A percentile compares a stretch with the other conserved stretches of the same genome.
Evolutionary conservation across 2,113 vertebrate species (phyloP).

Genomic region (Otus sunia): DNA sequence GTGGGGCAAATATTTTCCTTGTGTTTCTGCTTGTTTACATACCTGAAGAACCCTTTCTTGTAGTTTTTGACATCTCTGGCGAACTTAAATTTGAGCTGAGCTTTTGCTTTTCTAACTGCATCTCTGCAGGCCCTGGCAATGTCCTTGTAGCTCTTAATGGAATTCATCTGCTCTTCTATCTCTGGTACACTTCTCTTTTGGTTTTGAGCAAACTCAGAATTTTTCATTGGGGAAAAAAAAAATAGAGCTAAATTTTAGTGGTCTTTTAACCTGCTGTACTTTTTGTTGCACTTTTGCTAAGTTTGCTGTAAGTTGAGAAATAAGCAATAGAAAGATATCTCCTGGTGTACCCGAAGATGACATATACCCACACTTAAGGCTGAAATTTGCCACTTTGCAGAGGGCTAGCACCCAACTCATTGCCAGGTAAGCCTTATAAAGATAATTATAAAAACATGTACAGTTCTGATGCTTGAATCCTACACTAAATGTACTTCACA

Average conservation of each 20-base stretch:
- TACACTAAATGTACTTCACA: not conserved
- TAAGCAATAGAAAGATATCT: not conserved
- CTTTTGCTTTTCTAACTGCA: too few species aligned
- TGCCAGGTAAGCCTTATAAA: not conserved
- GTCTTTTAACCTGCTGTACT: not conserved
- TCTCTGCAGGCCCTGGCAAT: too few species aligned
- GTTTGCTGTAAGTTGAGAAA: not conserved
- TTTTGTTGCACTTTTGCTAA: not conserved
- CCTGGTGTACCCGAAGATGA: not conserved
- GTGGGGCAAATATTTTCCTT: too few species aligned
- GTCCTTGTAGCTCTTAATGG: too few species aligned
- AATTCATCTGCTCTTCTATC: too few species aligned
- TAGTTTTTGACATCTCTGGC: too few species aligned
- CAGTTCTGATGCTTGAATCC: not conserved
- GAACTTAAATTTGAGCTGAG: too few species aligned
- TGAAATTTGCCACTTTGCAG: not conserved
- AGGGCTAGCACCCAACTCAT: not conserved
- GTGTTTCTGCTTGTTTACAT: too few species aligned
- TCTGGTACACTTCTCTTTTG: too few species aligned
- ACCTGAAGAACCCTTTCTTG: too few species aligned
- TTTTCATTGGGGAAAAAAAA: not conserved
- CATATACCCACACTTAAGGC: not conserved
- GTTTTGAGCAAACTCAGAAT: too few species aligned
- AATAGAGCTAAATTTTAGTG: not conserved
- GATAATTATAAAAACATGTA: not conserved